These are phyloP conservation scores for Bombus confusus DNA, from an alignment of 1,140 invertebrate species.

Conservation along the genomic window DNA sequence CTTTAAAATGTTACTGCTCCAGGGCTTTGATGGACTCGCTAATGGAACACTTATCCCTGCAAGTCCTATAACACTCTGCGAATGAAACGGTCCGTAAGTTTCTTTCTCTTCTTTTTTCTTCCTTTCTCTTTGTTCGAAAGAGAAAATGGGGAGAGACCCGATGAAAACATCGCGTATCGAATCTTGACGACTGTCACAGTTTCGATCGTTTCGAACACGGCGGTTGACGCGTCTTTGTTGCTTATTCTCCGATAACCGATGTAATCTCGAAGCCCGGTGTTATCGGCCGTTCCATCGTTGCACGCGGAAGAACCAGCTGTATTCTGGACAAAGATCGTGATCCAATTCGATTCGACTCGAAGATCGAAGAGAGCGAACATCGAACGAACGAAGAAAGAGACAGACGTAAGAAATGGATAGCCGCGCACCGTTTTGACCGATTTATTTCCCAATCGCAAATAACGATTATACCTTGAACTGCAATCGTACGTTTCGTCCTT, in stretches of 20 bases:
- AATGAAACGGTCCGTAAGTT: background rate
- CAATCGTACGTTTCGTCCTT: background rate
- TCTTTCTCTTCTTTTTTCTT: background rate
- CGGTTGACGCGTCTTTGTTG: background rate
- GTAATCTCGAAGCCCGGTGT: background rate
- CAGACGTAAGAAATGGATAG: background rate
- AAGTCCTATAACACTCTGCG: background rate
- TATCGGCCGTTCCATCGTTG: background rate
- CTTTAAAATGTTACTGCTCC: constrained; percentile 10
- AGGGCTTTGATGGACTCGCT: constrained; percentile 32
- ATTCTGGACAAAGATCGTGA: background rate
- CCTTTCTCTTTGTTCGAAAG: background rate
- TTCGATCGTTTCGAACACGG: background rate
- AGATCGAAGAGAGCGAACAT: background rate
- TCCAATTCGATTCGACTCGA: background rate
- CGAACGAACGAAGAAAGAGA: background rate
- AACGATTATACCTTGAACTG: background rate
- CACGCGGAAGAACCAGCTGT: background rate
- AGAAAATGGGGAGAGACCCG: background rate
- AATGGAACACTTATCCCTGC: constrained; percentile 42
- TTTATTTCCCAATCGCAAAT: background rate
- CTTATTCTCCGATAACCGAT: background rate
- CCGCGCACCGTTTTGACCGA: background rate
- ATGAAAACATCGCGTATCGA: background rate
- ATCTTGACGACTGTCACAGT: background rate